Evolutionary conservation across 2,113 vertebrate genomes (phyloP).

Genomic region (Leptodactylus fuscus): DNA sequence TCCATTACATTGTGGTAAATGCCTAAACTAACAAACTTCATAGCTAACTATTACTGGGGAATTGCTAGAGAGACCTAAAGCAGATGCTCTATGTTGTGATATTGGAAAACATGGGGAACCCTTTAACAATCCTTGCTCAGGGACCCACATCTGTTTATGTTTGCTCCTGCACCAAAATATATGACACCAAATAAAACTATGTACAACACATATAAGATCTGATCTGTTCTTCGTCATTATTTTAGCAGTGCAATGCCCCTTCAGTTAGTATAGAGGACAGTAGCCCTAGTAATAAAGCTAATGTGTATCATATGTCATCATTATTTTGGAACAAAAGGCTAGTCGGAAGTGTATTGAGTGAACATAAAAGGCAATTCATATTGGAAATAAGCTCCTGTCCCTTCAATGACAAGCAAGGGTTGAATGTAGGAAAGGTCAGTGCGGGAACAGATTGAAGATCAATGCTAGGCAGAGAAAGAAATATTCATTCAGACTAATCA

Average conservation of each 20-base stretch:
- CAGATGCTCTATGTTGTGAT: no score
- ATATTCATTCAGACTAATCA: conserved; percentile 40
- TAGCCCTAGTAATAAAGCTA: conserved; percentile 14
- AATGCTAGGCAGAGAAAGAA: conserved; percentile 21
- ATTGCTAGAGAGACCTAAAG: no score
- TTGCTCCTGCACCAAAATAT: no score
- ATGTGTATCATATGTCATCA: conserved; percentile 50
- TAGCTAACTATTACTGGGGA: no score
- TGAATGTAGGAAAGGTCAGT: conserved; percentile 43
- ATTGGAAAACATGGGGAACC: no score
- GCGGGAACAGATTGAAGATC: conserved; percentile 38
- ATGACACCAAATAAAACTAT: no score
- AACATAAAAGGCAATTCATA: conserved; percentile 51
- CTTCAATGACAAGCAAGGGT: conserved; percentile 30
- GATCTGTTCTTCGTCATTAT: not conserved
- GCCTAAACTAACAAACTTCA: no score
- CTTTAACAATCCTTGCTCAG: no score
- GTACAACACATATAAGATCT: not conserved
- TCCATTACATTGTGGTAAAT: no score
- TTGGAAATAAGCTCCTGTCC: conserved; percentile 40
- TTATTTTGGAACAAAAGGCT: conserved; percentile 33
- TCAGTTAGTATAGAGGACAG: conserved; percentile 21
- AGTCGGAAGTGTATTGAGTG: conserved; percentile 39
- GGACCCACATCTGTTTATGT: no score
- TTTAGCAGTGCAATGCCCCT: not conserved